Base-by-base conservation (phyloP, 2,888 invertebrate species). In the Tipula lateralis region DNA sequence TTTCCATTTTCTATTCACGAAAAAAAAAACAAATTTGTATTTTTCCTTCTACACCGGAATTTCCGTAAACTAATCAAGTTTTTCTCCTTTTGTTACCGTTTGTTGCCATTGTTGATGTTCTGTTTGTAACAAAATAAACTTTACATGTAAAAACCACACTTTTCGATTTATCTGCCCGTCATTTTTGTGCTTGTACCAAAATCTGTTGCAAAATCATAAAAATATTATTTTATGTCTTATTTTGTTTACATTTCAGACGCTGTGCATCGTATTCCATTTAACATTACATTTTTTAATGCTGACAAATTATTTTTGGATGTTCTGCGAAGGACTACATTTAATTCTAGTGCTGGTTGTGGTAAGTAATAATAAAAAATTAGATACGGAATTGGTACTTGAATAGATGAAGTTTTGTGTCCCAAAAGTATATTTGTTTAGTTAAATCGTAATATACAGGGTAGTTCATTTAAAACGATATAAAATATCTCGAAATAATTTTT, bases 241-340 rank as follows among this genome's bases (percentile, higher is more conserved):
- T 82, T 84, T 85, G 24, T 29, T 84, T 34, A 84, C 84, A 85
- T 89, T 88, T 9, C 89, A 95, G 95, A 87, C 90, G 24, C 94
- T 94, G 93, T 96, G 96, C 88, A 94, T 94, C 88, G 87, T 91
- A 0, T 90, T 95, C 0, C 95, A 95, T 88, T 88, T 95, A 32
- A 85, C 93, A 1, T 92, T 93, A 0, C 93, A 94, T 88, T 96
- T 95, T 88, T 93, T 94, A 87, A 94, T 95, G 91, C 90, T 95
- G 83, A 93, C 94, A 83, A 95, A 94, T 89, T 96, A 96, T 89
- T 92, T 95, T 88, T 96, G 96, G 96, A 96, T 96, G 95, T 95
- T 96, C 88, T 94, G 94, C 88, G 95, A 95, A 88, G 94, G 94
- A 0, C 90, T 95, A 0, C 94, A 95, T 88, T 90, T 96, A 7